Base-by-base conservation (phyloP, 2,888 invertebrate species). In the Xestia sexstrigata region DNA sequence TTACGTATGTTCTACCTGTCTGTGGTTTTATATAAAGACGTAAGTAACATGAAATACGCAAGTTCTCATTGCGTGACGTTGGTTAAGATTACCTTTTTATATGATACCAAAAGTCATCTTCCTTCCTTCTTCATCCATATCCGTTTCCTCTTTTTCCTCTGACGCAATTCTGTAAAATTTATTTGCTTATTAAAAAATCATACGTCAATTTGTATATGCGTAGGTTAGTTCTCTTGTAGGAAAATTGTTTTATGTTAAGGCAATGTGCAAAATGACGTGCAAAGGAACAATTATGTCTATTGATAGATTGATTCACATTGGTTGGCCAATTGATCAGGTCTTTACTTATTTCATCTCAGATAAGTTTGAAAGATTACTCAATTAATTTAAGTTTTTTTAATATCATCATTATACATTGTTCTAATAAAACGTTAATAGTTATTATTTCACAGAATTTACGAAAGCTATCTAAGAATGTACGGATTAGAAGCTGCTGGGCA, bases 21-120 rank as follows among this genome's bases (percentile, higher is more conserved):
- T 82, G 82, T 55, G 81, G 78, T 82, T 69, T 65, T 15, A n/a
- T 17, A 30, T 13, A n/a, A 72, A 66, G 35, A 76, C 80, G 79
- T 55, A 69, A 52, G n/a, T 73, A 35, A 70, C 45, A 30, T 66
- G 30, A 65, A 72, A 72, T 60, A 83, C 82, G 82, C 5, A 74
- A 83, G 65, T 69, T 39, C 20, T 49, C 5, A 1, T 35, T 13
- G 20, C 13, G 26, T 84, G 83, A 83, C 84, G 83, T 74, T 30
- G 5, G 13, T 30, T 1, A 5, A 7, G 1, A 49, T 20, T 72
- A 66, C 30, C 35, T 74, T 49, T 68, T 67, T 45, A 45, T 35
- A 35, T 11, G 15, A 35, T 58, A 69, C 17, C 42, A 49, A 17
- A 69, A 26, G 11, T 8, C 23, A 9, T 23, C 74, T 68, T 74